Base-by-base conservation (phyloP, 2,888 invertebrate species). In the Microplitis manilae region DNA sequence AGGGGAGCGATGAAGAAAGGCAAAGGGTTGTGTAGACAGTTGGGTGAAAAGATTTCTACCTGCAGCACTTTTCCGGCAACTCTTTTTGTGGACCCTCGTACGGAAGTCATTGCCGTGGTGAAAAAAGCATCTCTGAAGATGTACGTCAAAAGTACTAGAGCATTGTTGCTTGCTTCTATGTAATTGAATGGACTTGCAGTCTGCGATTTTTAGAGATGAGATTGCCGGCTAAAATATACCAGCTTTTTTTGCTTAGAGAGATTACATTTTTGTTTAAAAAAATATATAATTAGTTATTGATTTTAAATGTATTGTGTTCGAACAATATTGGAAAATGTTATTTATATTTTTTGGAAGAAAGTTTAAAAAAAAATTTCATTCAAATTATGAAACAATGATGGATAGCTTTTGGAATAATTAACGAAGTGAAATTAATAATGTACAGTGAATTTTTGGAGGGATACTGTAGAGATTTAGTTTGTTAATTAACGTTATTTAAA, bases 91-190 rank as follows among this genome's bases (percentile, higher is more conserved):
- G 38, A 62, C 67, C 38, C 68, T 61, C 38, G 73, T 30, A 50
- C 73, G 77, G 77, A 77, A 77, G 73, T 77, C 73, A 72, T 61
- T 40, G 40, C 39, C 72, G 40, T 8, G 13, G 50, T 61, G 71
- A 65, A 76, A 30, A 68, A 72, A 64, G 67, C 72, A 62, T 72
- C 67, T 73, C 65, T 50, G 73, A 30, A 20, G 13, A 20, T 13
- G 8, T 50, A 59, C 67, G 60, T 73, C 73, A 73, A 65, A 73
- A 67, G 67, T 65, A 67, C 39, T 39, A 9, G 13, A n/a, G 40
- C 65, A 73, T 67, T 38, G 72, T 65, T 60, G 38, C 59, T 8
- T 13, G 13, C 50, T 50, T 50, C 50, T 50, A 50, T 50, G 50
- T 50, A 50, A 50, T 50, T 50, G 50, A 50, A 50, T 50, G 50